A percentile compares a stretch with the other conserved stretches of the same genome.
Evolutionary conservation across 2,888 invertebrate genomes (phyloP).

Genomic region (Sceliomorpha sp.): DNA sequence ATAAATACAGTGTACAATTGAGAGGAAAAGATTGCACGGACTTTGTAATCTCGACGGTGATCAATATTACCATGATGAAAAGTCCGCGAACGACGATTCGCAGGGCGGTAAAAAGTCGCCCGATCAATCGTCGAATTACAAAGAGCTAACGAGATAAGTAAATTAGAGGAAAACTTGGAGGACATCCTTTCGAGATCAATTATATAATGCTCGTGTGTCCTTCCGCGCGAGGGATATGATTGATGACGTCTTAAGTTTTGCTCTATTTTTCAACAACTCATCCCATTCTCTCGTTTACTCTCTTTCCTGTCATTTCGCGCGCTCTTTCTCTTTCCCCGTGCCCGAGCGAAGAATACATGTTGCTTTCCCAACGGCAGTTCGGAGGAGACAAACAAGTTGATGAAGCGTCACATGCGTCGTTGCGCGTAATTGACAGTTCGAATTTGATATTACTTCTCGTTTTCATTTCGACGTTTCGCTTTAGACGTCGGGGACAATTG

Average conservation of each 20-base stretch:
- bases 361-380: no score
- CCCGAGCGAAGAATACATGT: no score
- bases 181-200: conserved; percentile 20
- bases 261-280: not conserved
- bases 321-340: no score
- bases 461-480: no score
- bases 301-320: no score
- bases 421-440: no score
- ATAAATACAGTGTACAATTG: no score
- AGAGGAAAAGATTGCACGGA: conserved; percentile 5
- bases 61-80: conserved; percentile 36
- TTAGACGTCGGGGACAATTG: no score
- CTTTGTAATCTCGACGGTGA: conserved; percentile 26
- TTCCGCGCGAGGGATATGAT: conserved; percentile 13
- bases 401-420: no score
- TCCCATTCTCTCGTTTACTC: not conserved
- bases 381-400: no score
- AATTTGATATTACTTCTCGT: no score
- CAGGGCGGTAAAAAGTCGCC: not conserved
- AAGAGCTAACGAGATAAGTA: conserved; percentile 27
- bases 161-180: conserved; percentile 33
- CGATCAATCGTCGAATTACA: conserved; percentile 29
- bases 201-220: conserved; percentile 1
- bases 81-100: conserved; percentile 19
- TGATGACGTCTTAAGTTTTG: conserved; percentile 8